A percentile compares a stretch with the other conserved stretches of the same genome.
These are phyloP conservation scores for Ephialtes manifestator DNA, from an alignment of 2,888 invertebrate genomes.

Conservation along the genomic window DNA sequence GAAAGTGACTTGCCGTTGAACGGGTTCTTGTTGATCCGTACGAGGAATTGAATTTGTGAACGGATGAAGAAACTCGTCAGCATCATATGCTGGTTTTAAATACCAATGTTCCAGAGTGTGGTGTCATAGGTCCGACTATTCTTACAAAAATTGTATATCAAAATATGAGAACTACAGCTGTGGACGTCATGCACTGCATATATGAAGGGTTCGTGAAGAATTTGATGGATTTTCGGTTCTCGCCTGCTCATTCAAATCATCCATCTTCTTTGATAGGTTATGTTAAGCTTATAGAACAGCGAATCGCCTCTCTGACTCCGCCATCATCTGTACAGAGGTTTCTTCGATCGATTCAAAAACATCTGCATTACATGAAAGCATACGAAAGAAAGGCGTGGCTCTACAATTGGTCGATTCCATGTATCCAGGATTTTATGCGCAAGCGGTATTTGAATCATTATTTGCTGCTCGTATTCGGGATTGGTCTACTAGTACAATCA, in stretches of 20 bases:
- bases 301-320: constrained; percentile 21
- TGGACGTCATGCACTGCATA: no score
- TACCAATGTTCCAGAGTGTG: no score
- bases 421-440: constrained; percentile 46
- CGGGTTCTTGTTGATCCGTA: constrained; percentile 10
- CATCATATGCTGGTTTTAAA: no score
- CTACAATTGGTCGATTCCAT: constrained; percentile 50
- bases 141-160: no score
- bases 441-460: constrained; percentile 62
- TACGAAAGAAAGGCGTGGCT: constrained; percentile 52
- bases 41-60: background rate
- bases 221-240: constrained; percentile 20
- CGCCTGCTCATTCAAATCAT: no score
- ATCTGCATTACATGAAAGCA: constrained; percentile 44
- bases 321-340: constrained; percentile 41
- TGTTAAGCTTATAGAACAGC: constrained; percentile 5
- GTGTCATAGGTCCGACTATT: no score
- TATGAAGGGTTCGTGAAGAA: constrained; percentile 25
- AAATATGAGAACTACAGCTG: no score
- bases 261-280: no score
- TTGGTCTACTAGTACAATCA: constrained; percentile 52
- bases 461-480: constrained; percentile 58
- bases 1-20: background rate
- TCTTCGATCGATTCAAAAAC: constrained; percentile 26
- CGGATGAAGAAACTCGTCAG: background rate